Percentiles rank a stretch among this genome's conserved stretches.
Evolutionary conservation across 2,888 invertebrate species (phyloP).

Genomic region (Melieria crassipennis): DNA sequence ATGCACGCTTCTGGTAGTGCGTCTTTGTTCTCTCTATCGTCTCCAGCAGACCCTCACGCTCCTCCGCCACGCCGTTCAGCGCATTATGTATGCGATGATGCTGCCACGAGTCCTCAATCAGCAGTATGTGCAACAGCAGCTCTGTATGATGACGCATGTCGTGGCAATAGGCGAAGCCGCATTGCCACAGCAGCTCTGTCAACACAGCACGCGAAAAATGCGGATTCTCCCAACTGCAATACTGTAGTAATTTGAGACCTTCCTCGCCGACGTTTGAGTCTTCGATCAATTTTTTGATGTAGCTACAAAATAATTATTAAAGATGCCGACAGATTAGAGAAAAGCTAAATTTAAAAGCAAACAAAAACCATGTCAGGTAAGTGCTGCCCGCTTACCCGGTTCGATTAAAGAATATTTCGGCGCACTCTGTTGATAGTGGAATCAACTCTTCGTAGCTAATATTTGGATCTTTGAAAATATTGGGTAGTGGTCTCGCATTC

Average conservation of each 20-base stretch:
- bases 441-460: constrained; percentile 69
- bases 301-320: constrained; percentile 66
- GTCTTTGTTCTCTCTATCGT: constrained; percentile 92
- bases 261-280: constrained; percentile 94
- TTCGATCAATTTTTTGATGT: constrained; percentile 94
- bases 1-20: constrained; percentile 95
- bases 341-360: not conserved
- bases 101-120: constrained; percentile 97
- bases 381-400: constrained; percentile 70
- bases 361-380: not conserved
- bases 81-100: constrained; percentile 93
- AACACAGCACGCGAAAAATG: constrained; percentile 90
- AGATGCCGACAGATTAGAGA: not conserved
- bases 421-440: constrained; percentile 78
- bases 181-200: constrained; percentile 91
- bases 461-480: constrained; percentile 78
- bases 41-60: constrained; percentile 92
- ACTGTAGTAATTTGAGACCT: constrained; percentile 87
- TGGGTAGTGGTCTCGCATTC: constrained; percentile 72
- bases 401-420: constrained; percentile 83
- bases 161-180: constrained; percentile 88
- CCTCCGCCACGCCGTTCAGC: constrained; percentile 84
- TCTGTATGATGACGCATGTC: constrained; percentile 94
- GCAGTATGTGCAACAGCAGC: constrained; percentile 83
- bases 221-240: constrained; percentile 97